A percentile compares a stretch with the other conserved stretches of the same genome.
phyloP scores from a whole-genome alignment of 2,888 invertebrate species.

The Germaria angustata region DNA sequence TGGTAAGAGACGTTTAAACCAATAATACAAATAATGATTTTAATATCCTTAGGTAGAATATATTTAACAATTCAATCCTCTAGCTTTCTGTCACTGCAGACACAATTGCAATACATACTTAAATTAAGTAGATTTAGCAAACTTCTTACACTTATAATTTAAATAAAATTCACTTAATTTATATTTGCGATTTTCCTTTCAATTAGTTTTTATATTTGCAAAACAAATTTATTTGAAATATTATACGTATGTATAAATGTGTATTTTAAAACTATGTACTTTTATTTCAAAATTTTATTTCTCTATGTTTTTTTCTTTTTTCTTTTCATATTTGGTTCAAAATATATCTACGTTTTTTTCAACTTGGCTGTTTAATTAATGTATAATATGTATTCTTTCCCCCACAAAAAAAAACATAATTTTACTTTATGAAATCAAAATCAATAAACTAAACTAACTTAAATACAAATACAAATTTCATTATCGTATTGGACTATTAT shows the following conservation, averaged over 20 bases:
- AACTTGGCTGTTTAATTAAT: slow-evolving; percentile 64
- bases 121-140: slow-evolving; percentile 16
- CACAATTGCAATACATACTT: slow-evolving; percentile 3
- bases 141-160: slow-evolving; percentile 5
- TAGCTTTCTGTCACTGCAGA: slow-evolving; percentile 5
- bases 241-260: slow-evolving; percentile 4
- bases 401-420: slow-evolving; percentile 52
- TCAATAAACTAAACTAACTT: slow-evolving; percentile 53
- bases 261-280: slow-evolving; percentile 46
- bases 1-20: slow-evolving; percentile 78
- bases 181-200: slow-evolving; percentile 40
- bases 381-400: slow-evolving; percentile 56
- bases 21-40: not conserved
- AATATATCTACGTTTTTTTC: slow-evolving; percentile 66
- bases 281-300: slow-evolving; percentile 69
- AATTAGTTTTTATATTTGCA: slow-evolving; percentile 62
- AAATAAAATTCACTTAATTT: slow-evolving; percentile 12
- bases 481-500: slow-evolving; percentile 34
- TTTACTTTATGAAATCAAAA: slow-evolving; percentile 65
- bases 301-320: slow-evolving; percentile 70
- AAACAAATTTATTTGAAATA: slow-evolving; percentile 13
- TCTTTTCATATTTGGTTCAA: slow-evolving; percentile 67
- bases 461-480: slow-evolving; percentile 44
- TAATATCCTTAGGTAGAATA: not conserved
- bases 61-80: not conserved